A percentile compares a stretch with the other conserved stretches of the same genome.
phyloP scores from a whole-genome alignment of 37 sponge, comb jelly and placozoan genomes.

The Geodia barretti region DNA sequence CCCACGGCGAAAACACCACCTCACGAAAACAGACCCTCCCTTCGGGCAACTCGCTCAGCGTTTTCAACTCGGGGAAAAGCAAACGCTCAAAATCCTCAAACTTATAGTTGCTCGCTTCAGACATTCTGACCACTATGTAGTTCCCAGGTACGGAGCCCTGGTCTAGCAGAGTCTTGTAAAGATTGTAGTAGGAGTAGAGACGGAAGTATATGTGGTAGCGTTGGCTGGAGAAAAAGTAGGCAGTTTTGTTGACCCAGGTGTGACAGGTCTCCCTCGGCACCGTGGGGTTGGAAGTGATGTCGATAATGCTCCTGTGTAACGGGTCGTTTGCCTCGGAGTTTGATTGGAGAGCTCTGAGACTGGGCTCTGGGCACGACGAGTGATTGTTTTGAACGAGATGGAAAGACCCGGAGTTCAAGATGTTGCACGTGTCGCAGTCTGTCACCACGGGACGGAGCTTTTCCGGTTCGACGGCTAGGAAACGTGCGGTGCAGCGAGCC shows the following conservation, averaged over 20 bases:
- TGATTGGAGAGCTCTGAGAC: neutral
- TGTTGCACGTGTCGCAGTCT: neutral
- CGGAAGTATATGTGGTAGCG: slow-evolving; percentile 70
- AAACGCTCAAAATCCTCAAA: slow-evolving; percentile 58
- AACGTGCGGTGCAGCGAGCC: slow-evolving; percentile 37
- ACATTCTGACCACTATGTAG: slow-evolving; percentile 34
- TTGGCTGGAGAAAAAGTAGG: slow-evolving; percentile 42
- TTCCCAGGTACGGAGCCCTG: neutral
- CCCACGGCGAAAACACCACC: slow-evolving; percentile 49
- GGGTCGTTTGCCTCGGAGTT: neutral
- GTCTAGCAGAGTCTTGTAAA: slow-evolving; percentile 43
- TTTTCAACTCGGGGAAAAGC: slow-evolving; percentile 46
- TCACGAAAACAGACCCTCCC: slow-evolving; percentile 43
- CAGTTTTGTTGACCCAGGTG: slow-evolving; percentile 35
- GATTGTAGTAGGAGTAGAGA: slow-evolving; percentile 60
- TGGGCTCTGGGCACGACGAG: slow-evolving; percentile 12
- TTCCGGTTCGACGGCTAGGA: slow-evolving; percentile 21
- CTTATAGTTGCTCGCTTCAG: slow-evolving; percentile 23
- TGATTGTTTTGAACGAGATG: neutral
- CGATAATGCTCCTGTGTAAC: neutral
- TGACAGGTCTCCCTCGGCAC: slow-evolving; percentile 28
- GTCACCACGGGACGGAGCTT: neutral
- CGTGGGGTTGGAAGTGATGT: neutral
- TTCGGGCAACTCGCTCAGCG: slow-evolving; percentile 28
- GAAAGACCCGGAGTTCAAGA: neutral